These are phyloP conservation scores for Ceyx melanurus DNA, from an alignment of 2,113 vertebrate genomes.

Conservation along the genomic window DNA sequence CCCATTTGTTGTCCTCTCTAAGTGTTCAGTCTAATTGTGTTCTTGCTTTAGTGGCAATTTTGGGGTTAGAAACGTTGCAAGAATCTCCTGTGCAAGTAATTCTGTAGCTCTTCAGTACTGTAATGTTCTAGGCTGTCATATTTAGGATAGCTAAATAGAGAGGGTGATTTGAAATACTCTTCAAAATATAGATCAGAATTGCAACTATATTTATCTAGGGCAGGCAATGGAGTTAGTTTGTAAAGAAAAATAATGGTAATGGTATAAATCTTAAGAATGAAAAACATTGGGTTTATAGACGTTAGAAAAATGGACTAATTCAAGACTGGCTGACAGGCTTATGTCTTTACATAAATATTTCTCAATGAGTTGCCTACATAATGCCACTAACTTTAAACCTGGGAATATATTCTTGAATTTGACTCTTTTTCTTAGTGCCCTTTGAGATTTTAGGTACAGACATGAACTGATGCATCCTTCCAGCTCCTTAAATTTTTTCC, in stretches of 20 bases:
- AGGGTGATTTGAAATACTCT: constrained; percentile 44
- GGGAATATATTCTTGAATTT: background rate
- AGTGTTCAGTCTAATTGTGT: background rate
- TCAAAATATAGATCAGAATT: constrained; percentile 19
- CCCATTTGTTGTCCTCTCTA: background rate
- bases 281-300: background rate
- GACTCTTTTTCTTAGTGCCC: background rate
- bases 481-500: background rate
- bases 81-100: constrained; percentile 35
- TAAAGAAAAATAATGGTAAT: background rate
- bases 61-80: background rate
- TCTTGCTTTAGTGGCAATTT: constrained; percentile 10
- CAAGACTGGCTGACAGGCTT: background rate
- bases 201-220: constrained; percentile 12
- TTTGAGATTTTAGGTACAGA: background rate
- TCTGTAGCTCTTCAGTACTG: constrained; percentile 9
- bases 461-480: rapidly evolving
- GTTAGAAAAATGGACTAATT: background rate
- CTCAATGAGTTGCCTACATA: background rate
- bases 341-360: background rate
- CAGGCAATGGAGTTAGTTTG: background rate
- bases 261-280: background rate
- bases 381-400: background rate
- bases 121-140: constrained; percentile 43
- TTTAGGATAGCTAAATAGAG: constrained; percentile 71